Base-by-base conservation (phyloP, 2,797 vertebrate species). In the Phalanger gymnotis region DNA sequence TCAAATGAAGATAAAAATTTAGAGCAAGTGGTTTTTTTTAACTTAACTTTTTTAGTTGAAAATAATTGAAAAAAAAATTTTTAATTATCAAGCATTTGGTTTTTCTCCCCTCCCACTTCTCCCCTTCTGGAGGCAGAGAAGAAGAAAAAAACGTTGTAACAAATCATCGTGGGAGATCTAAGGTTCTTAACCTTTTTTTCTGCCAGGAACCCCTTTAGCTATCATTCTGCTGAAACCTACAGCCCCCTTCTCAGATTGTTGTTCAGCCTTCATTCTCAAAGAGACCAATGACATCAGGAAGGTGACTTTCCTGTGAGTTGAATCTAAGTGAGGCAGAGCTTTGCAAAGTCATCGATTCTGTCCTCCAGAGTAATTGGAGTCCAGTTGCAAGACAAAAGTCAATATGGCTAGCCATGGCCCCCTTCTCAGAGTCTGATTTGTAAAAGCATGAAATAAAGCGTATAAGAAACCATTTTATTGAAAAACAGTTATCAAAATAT, bases 41-140 rank as follows among this genome's bases (percentile, higher is more conserved):
- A 47, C n/a, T 81, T 81, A 47, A 40, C 3, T 58, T 58, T 58
- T 58, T 34, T 61, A 73, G 3, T 73, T 40, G n/a, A 73, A 87
- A 51, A 47, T 87, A 27, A 87, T 11, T 51, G 73, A 11, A 81
- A 47, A 61, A 66, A 5, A n/a, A n/a, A n/a, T 4, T 61, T 54
- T 34, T 66, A 81, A 87, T 27, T 87, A 87, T 47, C 40, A 27
- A 51, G 40, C 10, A 87, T 51, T 47, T 87, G 22, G n/a, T 3
- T 73, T 25, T 47, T 61, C 9, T 31, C 30, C 73, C 40, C n/a
- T 47, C 40, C 73, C 4, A 16, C 34, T 40, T 73, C 16, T 73
- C 34, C n/a, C 19, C 73, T 12, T 2, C 7, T 7, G 1, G n/a
- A 0, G n/a, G 40, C 7, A 2, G 19, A 40, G 22, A 10, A 11